Evolutionary conservation across 2,797 vertebrate species (phyloP), one percentile per base, ranked within the genome.

Genomic region (Dipus sagitta): DNA sequence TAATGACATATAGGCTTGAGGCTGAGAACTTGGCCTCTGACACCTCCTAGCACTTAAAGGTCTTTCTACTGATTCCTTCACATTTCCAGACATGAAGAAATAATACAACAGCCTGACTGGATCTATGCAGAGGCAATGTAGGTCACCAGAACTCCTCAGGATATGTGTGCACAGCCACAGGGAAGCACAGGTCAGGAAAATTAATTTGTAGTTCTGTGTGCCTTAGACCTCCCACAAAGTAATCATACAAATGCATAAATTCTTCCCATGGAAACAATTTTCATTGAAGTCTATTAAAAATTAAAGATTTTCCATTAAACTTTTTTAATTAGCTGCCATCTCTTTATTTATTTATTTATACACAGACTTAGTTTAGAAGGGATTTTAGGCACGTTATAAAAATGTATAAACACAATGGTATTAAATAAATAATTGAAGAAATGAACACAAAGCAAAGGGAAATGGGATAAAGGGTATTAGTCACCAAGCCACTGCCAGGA

Each of bases 301-400:
- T 96, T 97, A 88, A 96, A 95, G 88, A 92, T 58, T 94, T 95
- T 89, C 80, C 80, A 94, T 94, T 96, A 90, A 86, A 90, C 65
- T 15, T 95, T 83, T 86, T 86, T 1, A 95, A 96, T 94, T 95
- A 95, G 78, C 58, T 95, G 78, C 82, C 87, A 95, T 47, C 1
- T 23, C 52, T 83, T 96, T 72, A 94, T 91, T 93, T 94, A 95
- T 93, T 93, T 92, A 93, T 90, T 92, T 91, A 88, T 60, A 78
- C 30, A 86, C 67, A 80, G 76, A 64, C 72, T 96, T 94, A 32
- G 70, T 92, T 93, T 93, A 88, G 79, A 90, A 95, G 52, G 76
- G 88, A 93, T 93, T 88, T 90, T 86, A 86, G 58, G 78, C 79
- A 83, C 47, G 90, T 87, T 80, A 87, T 8, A 84, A 77, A 95